Conservation (phyloP, 1,140 invertebrate species). For the Psilanteris sp. region DNA sequence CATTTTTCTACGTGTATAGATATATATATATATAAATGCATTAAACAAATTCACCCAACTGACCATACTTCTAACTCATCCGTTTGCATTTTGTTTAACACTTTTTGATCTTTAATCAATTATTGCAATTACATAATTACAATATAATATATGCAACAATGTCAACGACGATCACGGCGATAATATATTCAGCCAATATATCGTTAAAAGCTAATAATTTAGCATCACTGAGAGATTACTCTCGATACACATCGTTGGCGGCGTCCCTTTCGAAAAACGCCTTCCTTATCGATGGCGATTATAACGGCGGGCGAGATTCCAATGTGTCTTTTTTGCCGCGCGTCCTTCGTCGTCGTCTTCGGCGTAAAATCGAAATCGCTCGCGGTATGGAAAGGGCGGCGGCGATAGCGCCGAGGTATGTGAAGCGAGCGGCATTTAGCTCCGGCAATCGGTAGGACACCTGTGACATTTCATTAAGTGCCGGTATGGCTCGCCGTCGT, state of each 20-base stretch:
- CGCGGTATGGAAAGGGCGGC: slow-evolving; percentile 55
- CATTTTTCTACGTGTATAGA: too few species aligned
- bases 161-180: slow-evolving; percentile 32
- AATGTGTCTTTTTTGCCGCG: slow-evolving; percentile 43
- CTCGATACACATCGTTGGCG: slow-evolving; percentile 50
- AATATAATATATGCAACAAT: slow-evolving; percentile 36
- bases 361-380: slow-evolving; percentile 52
- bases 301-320: slow-evolving; percentile 56
- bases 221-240: slow-evolving; percentile 37
- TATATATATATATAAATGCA: too few species aligned
- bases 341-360: slow-evolving; percentile 48
- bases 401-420: slow-evolving; percentile 68
- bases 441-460: slow-evolving; percentile 76
- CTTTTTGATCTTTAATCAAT: slow-evolving; percentile 36
- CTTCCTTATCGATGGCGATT: slow-evolving; percentile 60
- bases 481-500: slow-evolving; percentile 55
- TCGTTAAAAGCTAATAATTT: slow-evolving; percentile 47
- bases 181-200: slow-evolving; percentile 35
- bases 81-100: too few species aligned
- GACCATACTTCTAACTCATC: too few species aligned
- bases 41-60: too few species aligned
- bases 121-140: slow-evolving; percentile 16
- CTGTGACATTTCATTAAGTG: slow-evolving; percentile 80
- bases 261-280: slow-evolving; percentile 51
- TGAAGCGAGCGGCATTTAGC: slow-evolving; percentile 76